Evolutionary conservation across 2,888 invertebrate species (phyloP).

Genomic region (Caenorhabditis uteleia): DNA sequence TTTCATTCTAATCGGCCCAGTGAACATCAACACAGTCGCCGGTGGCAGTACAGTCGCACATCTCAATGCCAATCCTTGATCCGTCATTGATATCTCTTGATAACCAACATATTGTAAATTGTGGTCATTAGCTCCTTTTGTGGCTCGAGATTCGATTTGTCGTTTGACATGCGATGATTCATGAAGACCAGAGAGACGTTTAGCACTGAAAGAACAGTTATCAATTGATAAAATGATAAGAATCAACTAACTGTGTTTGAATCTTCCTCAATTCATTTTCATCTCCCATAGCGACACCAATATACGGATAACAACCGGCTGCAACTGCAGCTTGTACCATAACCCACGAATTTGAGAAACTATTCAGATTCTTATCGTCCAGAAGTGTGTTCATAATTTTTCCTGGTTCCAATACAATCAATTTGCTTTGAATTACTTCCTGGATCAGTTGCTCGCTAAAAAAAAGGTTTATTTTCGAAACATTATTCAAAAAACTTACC

Average conservation of each 20-base stretch:
- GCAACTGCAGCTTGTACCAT: constrained; percentile 87
- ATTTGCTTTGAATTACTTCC: constrained; percentile 57
- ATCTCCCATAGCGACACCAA: constrained; percentile 76
- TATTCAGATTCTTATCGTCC: constrained; percentile 8
- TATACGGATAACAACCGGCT: constrained; percentile 87
- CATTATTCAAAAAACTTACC: too few relatives aligned
- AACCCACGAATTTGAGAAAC: constrained; percentile 81
- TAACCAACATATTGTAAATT: constrained; percentile 59
- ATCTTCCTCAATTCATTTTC: constrained; percentile 58
- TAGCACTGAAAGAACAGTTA: constrained; percentile 39
- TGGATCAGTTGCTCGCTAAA: constrained; percentile 62
- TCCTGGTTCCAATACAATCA: constrained; percentile 29
- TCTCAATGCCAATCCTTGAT: constrained; percentile 70
- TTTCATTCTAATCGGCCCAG: constrained; percentile 75
- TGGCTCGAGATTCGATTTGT: constrained; percentile 32
- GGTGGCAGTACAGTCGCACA: constrained; percentile 84
- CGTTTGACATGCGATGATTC: constrained; percentile 60
- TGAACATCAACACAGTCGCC: constrained; percentile 81
- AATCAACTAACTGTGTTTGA: constrained; percentile 52
- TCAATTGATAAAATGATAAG: constrained; percentile 51
- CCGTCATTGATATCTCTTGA: constrained; percentile 62
- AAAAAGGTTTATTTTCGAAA: too few relatives aligned
- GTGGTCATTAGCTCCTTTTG: constrained; percentile 39
- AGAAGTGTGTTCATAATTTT: constrained; percentile 4
- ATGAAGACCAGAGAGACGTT: constrained; percentile 49